These are phyloP conservation scores for Entomobrya proxima DNA, from an alignment of 2,888 invertebrate genomes.

Conservation along the genomic window DNA sequence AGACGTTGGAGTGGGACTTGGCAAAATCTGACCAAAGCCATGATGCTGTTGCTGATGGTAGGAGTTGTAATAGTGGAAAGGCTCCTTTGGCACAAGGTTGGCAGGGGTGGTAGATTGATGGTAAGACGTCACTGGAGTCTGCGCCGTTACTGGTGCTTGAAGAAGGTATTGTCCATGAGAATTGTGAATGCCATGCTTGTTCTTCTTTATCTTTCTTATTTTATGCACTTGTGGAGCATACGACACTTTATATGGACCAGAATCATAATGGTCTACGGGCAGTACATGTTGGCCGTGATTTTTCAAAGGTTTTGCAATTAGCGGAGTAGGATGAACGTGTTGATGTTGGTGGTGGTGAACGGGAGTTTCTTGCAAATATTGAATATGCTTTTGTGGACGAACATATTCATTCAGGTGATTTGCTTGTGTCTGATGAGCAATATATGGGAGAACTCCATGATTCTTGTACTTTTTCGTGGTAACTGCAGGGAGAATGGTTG, in stretches of 20 bases:
- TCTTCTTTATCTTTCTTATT: constrained; percentile 22
- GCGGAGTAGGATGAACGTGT: not conserved
- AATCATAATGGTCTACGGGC: constrained; percentile 40
- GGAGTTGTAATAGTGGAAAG: constrained; percentile 67
- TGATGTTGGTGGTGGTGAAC: constrained; percentile 3
- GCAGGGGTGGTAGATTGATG: not conserved
- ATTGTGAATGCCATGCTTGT: constrained; percentile 47
- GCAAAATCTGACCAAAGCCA: constrained; percentile 12
- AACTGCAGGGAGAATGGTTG: not conserved
- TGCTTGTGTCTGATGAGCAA: constrained; percentile 15
- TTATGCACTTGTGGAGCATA: constrained; percentile 16
- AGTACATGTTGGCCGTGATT: constrained; percentile 8
- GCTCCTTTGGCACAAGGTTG: constrained; percentile 37
- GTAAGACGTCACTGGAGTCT: not conserved
- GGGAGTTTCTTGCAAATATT: constrained; percentile 59
- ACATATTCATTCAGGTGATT: constrained; percentile 43
- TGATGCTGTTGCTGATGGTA: constrained; percentile 62
- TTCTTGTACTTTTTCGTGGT: constrained; percentile 52
- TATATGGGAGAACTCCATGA: not conserved
- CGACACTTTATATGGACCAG: not conserved
- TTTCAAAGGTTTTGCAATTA: constrained; percentile 35
- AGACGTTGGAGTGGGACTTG: constrained; percentile 35
- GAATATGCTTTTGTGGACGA: constrained; percentile 48
- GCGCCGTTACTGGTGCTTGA: constrained; percentile 33
- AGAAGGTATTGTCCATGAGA: constrained; percentile 45